A percentile compares a stretch with the other conserved stretches of the same genome.
These are phyloP conservation scores for Cettia cetti DNA, from an alignment of 2,113 vertebrate species.

Conservation along the genomic window DNA sequence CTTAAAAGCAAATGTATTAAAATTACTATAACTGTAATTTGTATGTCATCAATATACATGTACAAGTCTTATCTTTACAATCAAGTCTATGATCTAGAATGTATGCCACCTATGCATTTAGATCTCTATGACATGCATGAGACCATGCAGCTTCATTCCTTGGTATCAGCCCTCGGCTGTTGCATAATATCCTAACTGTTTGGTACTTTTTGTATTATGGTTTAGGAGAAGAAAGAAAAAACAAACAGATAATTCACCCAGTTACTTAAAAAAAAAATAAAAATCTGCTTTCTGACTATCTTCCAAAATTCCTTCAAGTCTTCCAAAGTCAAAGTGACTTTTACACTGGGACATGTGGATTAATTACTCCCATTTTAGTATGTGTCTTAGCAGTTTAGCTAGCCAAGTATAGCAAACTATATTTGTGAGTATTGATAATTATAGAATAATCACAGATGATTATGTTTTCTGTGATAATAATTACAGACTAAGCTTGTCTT, in stretches of 20 bases:
- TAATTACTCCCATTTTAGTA: not conserved
- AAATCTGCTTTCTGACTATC: not conserved
- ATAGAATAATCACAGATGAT: not conserved
- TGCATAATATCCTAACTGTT: not conserved
- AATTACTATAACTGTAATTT: not conserved
- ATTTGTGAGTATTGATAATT: not conserved
- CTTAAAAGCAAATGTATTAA: not conserved
- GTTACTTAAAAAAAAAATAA: not conserved
- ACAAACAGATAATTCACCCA: not conserved
- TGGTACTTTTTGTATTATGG: not conserved
- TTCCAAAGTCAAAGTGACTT: not conserved
- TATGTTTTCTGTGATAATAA: not conserved
- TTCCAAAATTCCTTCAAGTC: not conserved
- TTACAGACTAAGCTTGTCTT: not conserved
- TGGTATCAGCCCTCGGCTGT: not conserved
- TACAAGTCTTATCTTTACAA: not conserved
- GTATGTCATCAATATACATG: not conserved
- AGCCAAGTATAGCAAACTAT: not conserved
- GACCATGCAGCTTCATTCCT: not conserved
- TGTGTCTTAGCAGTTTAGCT: not conserved
- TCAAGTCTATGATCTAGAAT: not conserved
- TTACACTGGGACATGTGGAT: not conserved
- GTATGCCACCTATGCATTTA: not conserved
- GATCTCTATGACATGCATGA: not conserved
- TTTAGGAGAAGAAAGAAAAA: not conserved